These are phyloP conservation scores for Flexamia atlantica DNA, from an alignment of 2,888 invertebrate species.

Conservation along the genomic window DNA sequence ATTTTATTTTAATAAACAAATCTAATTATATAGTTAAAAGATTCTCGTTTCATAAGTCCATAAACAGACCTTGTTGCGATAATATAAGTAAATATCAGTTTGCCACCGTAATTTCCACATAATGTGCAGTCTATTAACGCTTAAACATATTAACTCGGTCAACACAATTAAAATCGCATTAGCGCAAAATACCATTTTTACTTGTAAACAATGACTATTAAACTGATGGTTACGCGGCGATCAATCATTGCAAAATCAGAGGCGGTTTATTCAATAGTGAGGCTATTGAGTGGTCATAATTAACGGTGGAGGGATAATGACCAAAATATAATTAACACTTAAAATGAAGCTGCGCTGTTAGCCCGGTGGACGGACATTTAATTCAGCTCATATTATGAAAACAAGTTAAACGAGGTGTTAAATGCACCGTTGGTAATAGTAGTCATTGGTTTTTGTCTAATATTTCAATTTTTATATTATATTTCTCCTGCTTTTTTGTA, in stretches of 20 bases:
- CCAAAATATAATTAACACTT: conserved; percentile 25
- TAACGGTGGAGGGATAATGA: conserved; percentile 8
- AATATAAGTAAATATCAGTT: too few species aligned
- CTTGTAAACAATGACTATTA: conserved; percentile 35
- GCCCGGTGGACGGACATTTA: background rate
- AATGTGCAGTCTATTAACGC: background rate
- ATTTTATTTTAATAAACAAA: too few species aligned
- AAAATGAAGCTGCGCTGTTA: conserved; percentile 5
- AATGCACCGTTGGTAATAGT: too few species aligned
- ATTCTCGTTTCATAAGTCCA: too few species aligned
- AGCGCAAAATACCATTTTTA: conserved; percentile 9
- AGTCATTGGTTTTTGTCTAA: too few species aligned
- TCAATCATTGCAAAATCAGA: conserved; percentile 26
- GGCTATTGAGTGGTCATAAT: conserved; percentile 16
- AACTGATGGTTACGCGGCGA: background rate
- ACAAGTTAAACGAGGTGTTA: background rate
- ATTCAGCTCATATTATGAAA: background rate
- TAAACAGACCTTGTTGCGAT: too few species aligned
- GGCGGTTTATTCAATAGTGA: conserved; percentile 31
- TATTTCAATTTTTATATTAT: too few species aligned
- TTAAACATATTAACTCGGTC: conserved; percentile 23
- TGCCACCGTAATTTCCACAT: background rate
- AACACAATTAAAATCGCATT: conserved; percentile 33
- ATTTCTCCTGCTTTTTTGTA: too few species aligned
- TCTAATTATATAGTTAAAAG: too few species aligned